Percentiles rank a stretch among this genome's conserved stretches.
Evolutionary conservation across 2,797 vertebrate genomes (phyloP).

Genomic region (Etheostoma nigrum): DNA sequence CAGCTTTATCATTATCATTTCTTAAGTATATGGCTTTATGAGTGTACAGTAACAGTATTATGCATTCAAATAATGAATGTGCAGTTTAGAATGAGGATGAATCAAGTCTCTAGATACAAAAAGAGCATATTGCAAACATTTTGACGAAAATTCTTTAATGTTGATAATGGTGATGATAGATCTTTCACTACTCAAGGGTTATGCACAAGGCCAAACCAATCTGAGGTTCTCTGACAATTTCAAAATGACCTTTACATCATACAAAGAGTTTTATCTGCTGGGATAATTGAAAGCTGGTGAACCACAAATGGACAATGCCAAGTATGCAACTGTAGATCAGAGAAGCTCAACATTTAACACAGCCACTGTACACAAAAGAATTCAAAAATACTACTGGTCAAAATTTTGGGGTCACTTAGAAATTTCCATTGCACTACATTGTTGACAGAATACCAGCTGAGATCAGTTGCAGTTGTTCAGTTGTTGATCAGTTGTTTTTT

Average conservation of each 20-base stretch:
- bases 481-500: too few relatives aligned
- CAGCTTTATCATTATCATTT: not conserved
- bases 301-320: slow-evolving; percentile 26
- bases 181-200: slow-evolving; percentile 42
- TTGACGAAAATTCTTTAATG: slow-evolving; percentile 40
- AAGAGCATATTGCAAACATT: slow-evolving; percentile 25
- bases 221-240: slow-evolving; percentile 40
- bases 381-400: not conserved
- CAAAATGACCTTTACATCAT: slow-evolving; percentile 53
- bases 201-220: slow-evolving; percentile 47
- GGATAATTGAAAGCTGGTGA: slow-evolving; percentile 16
- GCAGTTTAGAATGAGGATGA: not conserved
- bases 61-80: not conserved
- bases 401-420: too few relatives aligned
- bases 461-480: too few relatives aligned
- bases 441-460: too few relatives aligned
- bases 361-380: slow-evolving; percentile 12
- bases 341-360: slow-evolving; percentile 6
- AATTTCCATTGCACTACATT: too few relatives aligned
- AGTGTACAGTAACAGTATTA: not conserved
- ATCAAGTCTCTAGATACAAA: slow-evolving; percentile 33
- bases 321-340: slow-evolving; percentile 17
- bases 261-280: slow-evolving; percentile 38
- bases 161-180: slow-evolving; percentile 38
- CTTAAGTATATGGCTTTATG: not conserved